Base-by-base conservation (phyloP, 2,797 vertebrate genomes). In the Muscicapa striata region DNA sequence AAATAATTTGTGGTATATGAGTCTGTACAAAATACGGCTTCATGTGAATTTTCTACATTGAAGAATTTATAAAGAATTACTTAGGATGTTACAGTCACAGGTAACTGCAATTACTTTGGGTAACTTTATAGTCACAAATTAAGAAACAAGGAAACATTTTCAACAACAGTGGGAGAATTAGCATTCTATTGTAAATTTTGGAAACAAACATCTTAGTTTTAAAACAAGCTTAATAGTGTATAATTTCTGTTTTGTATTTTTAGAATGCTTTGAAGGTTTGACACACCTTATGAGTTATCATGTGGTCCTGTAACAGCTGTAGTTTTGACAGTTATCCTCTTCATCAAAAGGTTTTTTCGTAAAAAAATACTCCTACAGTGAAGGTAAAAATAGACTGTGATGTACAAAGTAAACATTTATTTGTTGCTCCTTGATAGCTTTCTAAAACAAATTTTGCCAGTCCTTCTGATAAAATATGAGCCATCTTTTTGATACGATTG, bases 161-260 rank as follows among this genome's bases (percentile, higher is more conserved):
- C 48, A 63, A 46, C 16, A 49, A 38, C 23, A 92, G 52, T 88
- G 59, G 74, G 89, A 92, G 45, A 84, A 94, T 94, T 86, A 69
- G n/a, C 15, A 23, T 73, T 82, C 72, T 61, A 87, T 69, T 86
- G 70, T 38, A 46, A 26, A 57, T 84, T 94, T 96, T 95, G 84
- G 49, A 93, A 96, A 95, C 77, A 95, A 95, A 81, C 62, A 54
- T 22, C 72, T 81, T 66, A 46, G 5, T 84, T 93, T 89, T 85
- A 79, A 94, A 83, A 77, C 49, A 84, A 81, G 22, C 11, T 16
- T 93, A 91, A 87, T 54, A 80, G 46, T 30, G 15, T 57, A 41
- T 84, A 78, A 94, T 95, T 96, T 94, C 45, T 91, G 41, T 23
- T 89, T 90, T 78, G 54, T 83, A 89, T 79, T 92, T 96, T 96